Conservation (phyloP, 2,113 vertebrate species). For the Ctenodactylus gundi region DNA sequence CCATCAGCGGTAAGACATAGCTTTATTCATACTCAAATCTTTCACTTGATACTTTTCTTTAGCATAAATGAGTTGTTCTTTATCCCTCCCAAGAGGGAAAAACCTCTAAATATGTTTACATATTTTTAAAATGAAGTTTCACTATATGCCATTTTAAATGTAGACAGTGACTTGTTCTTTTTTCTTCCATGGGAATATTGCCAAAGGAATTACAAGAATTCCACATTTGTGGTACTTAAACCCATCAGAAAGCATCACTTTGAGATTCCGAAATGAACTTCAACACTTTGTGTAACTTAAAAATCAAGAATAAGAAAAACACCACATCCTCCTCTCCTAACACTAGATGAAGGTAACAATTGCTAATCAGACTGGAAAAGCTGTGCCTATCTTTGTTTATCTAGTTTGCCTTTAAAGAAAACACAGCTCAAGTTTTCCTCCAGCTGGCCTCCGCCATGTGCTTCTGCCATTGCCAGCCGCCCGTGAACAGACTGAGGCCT, state of each 20-base stretch:
- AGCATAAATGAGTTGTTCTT: accelerated
- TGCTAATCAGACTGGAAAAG: conserved; percentile 35
- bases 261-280: neutral
- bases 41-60: neutral
- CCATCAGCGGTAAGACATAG: neutral
- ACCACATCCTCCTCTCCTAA: neutral
- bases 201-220: neutral
- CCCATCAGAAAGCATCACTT: neutral
- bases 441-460: too few species aligned
- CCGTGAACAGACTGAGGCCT: too few species aligned
- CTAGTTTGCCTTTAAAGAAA: neutral
- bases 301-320: neutral
- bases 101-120: neutral
- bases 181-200: neutral
- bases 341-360: neutral
- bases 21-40: neutral
- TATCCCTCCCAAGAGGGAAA: neutral
- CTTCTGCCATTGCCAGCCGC: too few species aligned
- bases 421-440: too few species aligned
- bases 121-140: neutral
- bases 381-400: neutral
- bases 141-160: neutral
- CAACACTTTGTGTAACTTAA: neutral
- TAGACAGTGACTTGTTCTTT: neutral
- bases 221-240: neutral